Evolutionary conservation across 2,888 invertebrate species (phyloP).

Genomic region (Agonopterix heracliana): DNA sequence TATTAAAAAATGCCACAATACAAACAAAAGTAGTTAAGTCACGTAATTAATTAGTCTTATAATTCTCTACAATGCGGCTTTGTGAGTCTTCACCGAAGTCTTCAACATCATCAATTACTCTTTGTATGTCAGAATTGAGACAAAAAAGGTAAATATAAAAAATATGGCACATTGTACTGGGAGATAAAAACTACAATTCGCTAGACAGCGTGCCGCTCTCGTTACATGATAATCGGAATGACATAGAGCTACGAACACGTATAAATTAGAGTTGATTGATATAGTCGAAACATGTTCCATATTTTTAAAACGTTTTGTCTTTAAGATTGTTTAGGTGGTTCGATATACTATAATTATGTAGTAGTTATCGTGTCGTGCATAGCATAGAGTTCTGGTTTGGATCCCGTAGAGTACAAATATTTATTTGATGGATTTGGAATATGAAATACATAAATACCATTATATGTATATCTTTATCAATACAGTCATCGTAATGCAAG

Average conservation of each 20-base stretch:
- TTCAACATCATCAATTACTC: slow-evolving; percentile 4
- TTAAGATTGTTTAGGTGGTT: too few relatives aligned
- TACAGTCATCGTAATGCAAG: too few relatives aligned
- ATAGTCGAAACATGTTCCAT: too few relatives aligned
- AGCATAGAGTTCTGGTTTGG: too few relatives aligned
- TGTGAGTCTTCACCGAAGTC: background rate
- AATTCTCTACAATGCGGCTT: slow-evolving; percentile 7
- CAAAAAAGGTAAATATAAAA: slow-evolving; percentile 29
- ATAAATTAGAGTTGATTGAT: background rate
- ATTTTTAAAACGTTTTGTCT: too few relatives aligned
- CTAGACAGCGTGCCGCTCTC: slow-evolving; percentile 67
- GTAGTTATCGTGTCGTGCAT: too few relatives aligned
- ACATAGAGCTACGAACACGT: slow-evolving; percentile 39
- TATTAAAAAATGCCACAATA: slow-evolving; percentile 12
- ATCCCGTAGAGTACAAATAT: too few relatives aligned
- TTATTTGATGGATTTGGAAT: too few relatives aligned
- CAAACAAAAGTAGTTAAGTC: slow-evolving; percentile 15
- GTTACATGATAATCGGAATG: slow-evolving; percentile 36
- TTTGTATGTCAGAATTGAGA: slow-evolving; percentile 18
- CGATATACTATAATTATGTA: too few relatives aligned
- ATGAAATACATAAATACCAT: too few relatives aligned
- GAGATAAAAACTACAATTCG: slow-evolving; percentile 28
- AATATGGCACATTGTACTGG: slow-evolving; percentile 38
- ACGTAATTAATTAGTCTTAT: slow-evolving; percentile 20
- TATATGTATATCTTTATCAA: too few relatives aligned